These are phyloP conservation scores for Odontesthes bonariensis DNA, from an alignment of 2,113 vertebrate genomes.

Conservation along the genomic window DNA sequence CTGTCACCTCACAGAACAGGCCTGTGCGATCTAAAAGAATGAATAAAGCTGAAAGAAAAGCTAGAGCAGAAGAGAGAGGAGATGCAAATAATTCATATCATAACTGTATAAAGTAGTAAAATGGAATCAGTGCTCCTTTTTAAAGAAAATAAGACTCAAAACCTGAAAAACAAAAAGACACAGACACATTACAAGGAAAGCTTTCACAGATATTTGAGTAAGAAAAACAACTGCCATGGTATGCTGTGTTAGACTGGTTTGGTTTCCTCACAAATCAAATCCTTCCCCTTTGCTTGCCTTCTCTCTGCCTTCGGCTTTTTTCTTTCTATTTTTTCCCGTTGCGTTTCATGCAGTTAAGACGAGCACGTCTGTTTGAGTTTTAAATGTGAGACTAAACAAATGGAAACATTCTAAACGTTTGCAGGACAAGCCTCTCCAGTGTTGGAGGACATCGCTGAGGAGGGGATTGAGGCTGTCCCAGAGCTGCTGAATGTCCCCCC, in stretches of 20 bases:
- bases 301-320: neutral
- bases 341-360: too few relatives aligned
- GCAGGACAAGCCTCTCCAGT: constrained; percentile 54
- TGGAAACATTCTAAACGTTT: neutral
- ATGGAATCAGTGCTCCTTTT: neutral
- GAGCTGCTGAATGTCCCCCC: constrained; percentile 55
- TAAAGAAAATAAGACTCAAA: neutral
- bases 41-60: neutral
- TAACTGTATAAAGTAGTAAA: neutral
- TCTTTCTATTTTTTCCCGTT: neutral
- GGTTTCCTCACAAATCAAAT: constrained; percentile 22
- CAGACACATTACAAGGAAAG: neutral
- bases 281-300: constrained; percentile 2
- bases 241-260: constrained; percentile 40
- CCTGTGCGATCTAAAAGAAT: neutral
- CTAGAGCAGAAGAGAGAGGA: too few relatives aligned
- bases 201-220: neutral
- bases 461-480: constrained; percentile 27
- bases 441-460: constrained; percentile 44
- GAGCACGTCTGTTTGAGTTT: neutral
- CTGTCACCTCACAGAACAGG: neutral
- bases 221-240: constrained; percentile 14
- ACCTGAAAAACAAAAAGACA: neutral
- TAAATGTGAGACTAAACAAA: too few relatives aligned
- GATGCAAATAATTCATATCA: neutral